These are phyloP conservation scores for Nymphicus hollandicus DNA, from an alignment of 2,113 vertebrate genomes.

Conservation along the genomic window DNA sequence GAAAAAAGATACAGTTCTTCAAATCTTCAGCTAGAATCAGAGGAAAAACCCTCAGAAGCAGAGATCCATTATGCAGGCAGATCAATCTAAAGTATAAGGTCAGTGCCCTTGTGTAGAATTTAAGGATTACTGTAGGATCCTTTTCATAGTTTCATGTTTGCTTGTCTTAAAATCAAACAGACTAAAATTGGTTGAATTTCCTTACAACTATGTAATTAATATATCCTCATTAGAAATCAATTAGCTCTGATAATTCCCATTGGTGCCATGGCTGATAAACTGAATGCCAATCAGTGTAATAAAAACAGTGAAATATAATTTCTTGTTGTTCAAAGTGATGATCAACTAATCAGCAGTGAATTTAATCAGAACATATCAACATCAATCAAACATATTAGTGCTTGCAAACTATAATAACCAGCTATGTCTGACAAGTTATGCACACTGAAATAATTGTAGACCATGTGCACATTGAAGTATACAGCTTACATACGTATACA, in stretches of 20 bases:
- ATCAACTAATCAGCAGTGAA: slow-evolving; percentile 74
- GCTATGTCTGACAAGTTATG: slow-evolving; percentile 8
- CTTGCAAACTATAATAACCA: slow-evolving; percentile 54
- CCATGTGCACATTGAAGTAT: not conserved
- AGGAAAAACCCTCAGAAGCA: not conserved
- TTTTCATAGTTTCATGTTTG: not conserved
- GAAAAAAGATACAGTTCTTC: not conserved
- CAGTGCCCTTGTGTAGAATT: not conserved
- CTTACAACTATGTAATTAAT: slow-evolving; percentile 61
- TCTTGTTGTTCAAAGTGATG: slow-evolving; percentile 69
- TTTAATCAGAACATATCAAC: slow-evolving; percentile 69
- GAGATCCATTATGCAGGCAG: not conserved
- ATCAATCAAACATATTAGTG: slow-evolving; percentile 62
- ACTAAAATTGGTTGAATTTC: slow-evolving; percentile 53
- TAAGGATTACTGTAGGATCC: not conserved
- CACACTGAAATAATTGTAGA: slow-evolving; percentile 28
- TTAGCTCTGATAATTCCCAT: slow-evolving; percentile 65
- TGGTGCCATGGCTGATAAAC: slow-evolving; percentile 54
- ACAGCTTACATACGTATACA: not conserved
- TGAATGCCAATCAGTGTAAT: slow-evolving; percentile 55
- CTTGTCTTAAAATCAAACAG: slow-evolving; percentile 55
- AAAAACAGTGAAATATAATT: slow-evolving; percentile 68
- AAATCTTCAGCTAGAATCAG: slow-evolving; percentile 20
- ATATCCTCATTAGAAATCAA: slow-evolving; percentile 67
- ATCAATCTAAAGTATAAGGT: not conserved